Conservation (phyloP, 2,113 vertebrate species). For the Elachura formosa region DNA sequence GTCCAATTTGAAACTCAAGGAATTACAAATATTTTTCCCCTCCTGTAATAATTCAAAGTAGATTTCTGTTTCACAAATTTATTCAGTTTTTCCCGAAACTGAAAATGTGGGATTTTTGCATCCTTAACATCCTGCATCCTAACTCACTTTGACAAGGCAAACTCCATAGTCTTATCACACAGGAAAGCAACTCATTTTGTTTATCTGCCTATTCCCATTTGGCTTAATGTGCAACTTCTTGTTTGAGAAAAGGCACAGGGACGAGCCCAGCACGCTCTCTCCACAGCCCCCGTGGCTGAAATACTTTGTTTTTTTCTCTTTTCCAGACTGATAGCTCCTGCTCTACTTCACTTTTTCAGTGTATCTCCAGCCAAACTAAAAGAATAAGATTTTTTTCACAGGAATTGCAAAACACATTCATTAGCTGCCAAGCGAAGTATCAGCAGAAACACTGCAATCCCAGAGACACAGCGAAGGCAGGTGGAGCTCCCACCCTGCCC, state of each 20-base stretch:
- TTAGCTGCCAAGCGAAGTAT: not conserved
- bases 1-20: not conserved
- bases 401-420: not conserved
- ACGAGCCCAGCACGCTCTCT: accelerated
- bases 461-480: not conserved
- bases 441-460: not conserved
- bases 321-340: not conserved
- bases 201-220: accelerated
- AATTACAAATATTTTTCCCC: not conserved
- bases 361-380: not conserved
- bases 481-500: not conserved
- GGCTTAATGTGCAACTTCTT: not conserved
- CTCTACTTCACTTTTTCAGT: accelerated
- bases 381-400: not conserved
- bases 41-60: not conserved
- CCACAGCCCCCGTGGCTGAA: not conserved
- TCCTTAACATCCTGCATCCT: not conserved
- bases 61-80: not conserved
- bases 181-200: not conserved
- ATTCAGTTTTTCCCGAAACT: not conserved
- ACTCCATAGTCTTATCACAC: not conserved
- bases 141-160: not conserved
- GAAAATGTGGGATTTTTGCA: not conserved
- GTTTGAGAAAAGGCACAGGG: not conserved
- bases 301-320: not conserved